phyloP scores from a whole-genome alignment of 2,797 vertebrate genomes.

The Enteromius trimaculatus region DNA sequence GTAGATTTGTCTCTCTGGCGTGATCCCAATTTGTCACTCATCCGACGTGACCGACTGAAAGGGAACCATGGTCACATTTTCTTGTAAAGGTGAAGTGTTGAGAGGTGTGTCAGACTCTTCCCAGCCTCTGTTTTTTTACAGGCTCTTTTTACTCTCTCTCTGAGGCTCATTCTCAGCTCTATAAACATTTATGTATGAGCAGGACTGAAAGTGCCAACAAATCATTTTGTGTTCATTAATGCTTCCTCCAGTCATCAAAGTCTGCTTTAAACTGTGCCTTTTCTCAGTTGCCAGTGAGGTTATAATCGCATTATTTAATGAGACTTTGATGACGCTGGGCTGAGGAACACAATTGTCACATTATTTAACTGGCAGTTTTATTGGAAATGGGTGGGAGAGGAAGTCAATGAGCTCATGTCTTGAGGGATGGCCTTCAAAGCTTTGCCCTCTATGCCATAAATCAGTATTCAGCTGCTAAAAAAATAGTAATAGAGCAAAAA shows the following conservation, averaged over 20 bases:
- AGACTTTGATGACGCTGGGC: constrained; percentile 46
- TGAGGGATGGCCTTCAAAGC: constrained; percentile 24
- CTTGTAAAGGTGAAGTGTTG: neutral
- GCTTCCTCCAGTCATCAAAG: constrained; percentile 55
- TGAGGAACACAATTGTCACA: constrained; percentile 41
- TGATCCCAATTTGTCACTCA: too few relatives aligned
- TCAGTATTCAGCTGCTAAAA: neutral
- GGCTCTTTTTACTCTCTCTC: constrained; percentile 34
- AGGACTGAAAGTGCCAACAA: constrained; percentile 35
- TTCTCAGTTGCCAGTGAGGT: constrained; percentile 33
- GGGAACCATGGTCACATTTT: neutral
- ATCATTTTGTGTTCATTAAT: constrained; percentile 47
- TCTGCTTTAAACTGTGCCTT: neutral
- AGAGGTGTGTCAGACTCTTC: constrained; percentile 2
- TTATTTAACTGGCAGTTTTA: constrained; percentile 39
- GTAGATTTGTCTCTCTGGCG: too few relatives aligned
- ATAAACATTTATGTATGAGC: constrained; percentile 63
- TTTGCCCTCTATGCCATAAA: neutral
- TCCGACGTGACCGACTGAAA: too few relatives aligned
- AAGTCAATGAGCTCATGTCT: constrained; percentile 51
- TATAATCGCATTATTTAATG: constrained; percentile 50
- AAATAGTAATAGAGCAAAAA: neutral
- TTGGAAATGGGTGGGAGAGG: constrained; percentile 48
- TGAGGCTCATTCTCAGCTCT: constrained; percentile 44
- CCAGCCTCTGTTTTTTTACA: constrained; percentile 28